Evolutionary conservation across 1,140 invertebrate species (phyloP).

Genomic region (Zaprionus gabonicus): DNA sequence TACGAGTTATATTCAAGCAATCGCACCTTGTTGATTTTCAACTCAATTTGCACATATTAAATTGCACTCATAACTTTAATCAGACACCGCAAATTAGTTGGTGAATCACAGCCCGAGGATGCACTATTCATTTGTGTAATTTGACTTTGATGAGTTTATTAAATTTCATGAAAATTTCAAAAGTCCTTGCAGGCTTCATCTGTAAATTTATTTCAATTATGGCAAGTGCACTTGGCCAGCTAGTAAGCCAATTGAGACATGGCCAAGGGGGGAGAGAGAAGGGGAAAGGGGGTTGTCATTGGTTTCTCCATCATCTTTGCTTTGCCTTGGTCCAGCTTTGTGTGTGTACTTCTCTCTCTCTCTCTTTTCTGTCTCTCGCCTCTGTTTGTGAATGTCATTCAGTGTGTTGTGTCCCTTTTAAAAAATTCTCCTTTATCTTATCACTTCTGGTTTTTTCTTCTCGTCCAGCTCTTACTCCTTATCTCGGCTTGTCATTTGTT

Average conservation of each 20-base stretch:
- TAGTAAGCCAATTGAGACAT: not conserved
- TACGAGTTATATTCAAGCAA: constrained; percentile 6
- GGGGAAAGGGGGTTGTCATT: not conserved
- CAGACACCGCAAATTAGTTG: not conserved
- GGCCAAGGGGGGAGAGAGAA: not conserved
- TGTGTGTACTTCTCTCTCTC: not conserved
- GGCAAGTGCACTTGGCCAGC: constrained; percentile 13
- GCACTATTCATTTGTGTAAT: constrained; percentile 13
- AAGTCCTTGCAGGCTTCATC: constrained; percentile 11
- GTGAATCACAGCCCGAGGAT: not conserved
- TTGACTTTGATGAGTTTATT: constrained; percentile 12
- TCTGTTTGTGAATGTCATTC: not conserved
- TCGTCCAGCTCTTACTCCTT: constrained; percentile 16
- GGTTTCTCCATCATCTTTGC: constrained; percentile 4
- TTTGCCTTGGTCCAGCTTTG: not conserved
- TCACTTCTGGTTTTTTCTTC: not conserved
- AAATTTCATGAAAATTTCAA: not conserved
- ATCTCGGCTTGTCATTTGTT: constrained; percentile 33
- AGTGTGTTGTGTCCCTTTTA: constrained; percentile 1
- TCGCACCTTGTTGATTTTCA: not conserved
- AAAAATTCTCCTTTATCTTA: constrained; percentile 1
- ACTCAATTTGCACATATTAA: not conserved
- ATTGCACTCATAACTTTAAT: not conserved
- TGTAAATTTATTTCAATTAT: constrained; percentile 31
- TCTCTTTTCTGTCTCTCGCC: not conserved